These are phyloP conservation scores for Ictidomys tridecemlineatus DNA, from an alignment of 2,113 vertebrate genomes.

Conservation along the genomic window DNA sequence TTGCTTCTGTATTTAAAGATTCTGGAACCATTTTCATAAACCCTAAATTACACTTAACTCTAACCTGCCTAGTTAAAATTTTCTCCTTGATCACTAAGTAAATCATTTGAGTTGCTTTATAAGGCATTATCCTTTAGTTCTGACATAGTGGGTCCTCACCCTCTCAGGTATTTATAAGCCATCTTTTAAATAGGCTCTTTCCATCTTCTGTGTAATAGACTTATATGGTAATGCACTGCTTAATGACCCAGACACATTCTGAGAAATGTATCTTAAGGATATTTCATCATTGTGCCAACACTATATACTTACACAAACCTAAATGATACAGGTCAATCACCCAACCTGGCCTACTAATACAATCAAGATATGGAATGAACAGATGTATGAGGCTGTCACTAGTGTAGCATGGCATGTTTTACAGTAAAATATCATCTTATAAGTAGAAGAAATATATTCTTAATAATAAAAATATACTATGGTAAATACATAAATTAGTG, in stretches of 20 bases:
- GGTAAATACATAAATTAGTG: neutral
- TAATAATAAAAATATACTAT: neutral
- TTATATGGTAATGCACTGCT: neutral
- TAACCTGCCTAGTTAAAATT: neutral
- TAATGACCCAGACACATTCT: neutral
- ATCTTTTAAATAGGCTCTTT: neutral
- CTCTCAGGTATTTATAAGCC: neutral
- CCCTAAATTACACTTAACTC: neutral
- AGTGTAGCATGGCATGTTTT: no score
- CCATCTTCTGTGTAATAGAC: neutral
- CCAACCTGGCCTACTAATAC: neutral
- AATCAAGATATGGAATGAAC: neutral
- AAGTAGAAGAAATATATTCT: neutral
- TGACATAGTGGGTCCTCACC: neutral
- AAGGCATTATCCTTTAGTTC: neutral
- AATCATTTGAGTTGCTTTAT: neutral
- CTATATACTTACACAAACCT: neutral
- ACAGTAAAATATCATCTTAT: neutral
- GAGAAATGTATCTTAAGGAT: neutral
- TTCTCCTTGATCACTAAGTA: neutral
- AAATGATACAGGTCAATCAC: neutral
- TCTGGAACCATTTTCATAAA: neutral
- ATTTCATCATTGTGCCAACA: neutral
- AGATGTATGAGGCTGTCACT: neutral
- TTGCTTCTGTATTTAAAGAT: constrained; percentile 42